phyloP scores from a whole-genome alignment of 1,140 invertebrate genomes.

The Drosophila triauraria region DNA sequence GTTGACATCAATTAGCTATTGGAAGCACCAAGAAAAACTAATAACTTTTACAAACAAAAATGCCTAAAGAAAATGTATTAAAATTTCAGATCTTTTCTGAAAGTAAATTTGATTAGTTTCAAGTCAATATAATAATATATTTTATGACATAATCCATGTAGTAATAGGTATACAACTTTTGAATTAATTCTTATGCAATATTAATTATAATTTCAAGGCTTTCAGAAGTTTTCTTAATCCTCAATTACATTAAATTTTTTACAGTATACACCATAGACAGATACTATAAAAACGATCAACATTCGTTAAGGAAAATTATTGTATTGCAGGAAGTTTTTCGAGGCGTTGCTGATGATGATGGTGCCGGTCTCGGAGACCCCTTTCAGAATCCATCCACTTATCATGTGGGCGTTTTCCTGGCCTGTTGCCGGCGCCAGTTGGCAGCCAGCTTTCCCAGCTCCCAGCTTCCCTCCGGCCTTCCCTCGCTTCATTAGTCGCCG shows the following conservation, averaged over 20 bases:
- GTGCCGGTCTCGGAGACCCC: conserved; percentile 8
- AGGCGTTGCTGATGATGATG: conserved; percentile 4
- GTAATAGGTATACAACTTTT: too few species aligned
- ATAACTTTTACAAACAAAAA: not conserved
- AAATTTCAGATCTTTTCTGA: not conserved
- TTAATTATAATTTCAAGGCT: too few species aligned
- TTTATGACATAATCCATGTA: too few species aligned
- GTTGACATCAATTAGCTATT: conserved; percentile 78
- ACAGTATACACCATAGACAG: conserved; percentile 7
- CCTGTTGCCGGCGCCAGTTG: conserved; percentile 25
- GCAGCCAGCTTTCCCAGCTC: conserved; percentile 23
- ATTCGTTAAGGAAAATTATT: conserved; percentile 58
- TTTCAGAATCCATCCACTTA: conserved; percentile 40
- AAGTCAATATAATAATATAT: not conserved
- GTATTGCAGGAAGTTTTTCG: conserved; percentile 38
- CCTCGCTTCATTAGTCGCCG: conserved; percentile 64
- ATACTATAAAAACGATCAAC: conserved; percentile 29
- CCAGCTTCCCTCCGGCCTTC: conserved; percentile 33
- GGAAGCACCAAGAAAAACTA: conserved; percentile 3
- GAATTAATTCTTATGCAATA: too few species aligned
- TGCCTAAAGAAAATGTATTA: not conserved
- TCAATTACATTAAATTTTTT: not conserved
- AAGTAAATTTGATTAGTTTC: not conserved
- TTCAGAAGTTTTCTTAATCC: too few species aligned
- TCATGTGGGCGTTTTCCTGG: conserved; percentile 34